Evolutionary conservation across 2,888 invertebrate species (phyloP).

Genomic region (Drosophila paramelanica): DNA sequence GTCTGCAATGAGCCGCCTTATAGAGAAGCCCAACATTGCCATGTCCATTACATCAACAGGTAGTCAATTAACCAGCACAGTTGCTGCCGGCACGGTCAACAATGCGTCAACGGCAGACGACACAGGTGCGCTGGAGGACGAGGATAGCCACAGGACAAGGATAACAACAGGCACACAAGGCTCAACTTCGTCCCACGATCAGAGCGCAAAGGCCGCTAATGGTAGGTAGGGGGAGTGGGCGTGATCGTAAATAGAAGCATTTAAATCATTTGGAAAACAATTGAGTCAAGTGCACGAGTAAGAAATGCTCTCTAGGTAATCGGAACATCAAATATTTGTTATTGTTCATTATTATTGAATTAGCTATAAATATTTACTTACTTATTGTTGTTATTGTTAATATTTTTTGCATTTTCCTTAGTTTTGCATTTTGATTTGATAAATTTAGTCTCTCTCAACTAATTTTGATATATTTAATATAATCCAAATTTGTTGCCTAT

Average conservation of each 20-base stretch:
- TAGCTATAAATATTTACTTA: too few relatives aligned
- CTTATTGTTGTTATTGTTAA: too few relatives aligned
- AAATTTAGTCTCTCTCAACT: too few relatives aligned
- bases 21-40: constrained; percentile 84
- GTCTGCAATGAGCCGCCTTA: constrained; percentile 84
- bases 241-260: neutral
- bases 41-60: constrained; percentile 83
- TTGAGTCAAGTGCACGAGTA: neutral
- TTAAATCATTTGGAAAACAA: neutral
- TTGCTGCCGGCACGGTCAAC: constrained; percentile 26
- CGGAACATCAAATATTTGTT: neutral
- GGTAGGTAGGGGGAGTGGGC: constrained; percentile 21
- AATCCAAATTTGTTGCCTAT: too few relatives aligned
- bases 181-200: constrained; percentile 3
- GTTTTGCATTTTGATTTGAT: too few relatives aligned
- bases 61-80: constrained; percentile 71
- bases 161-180: constrained; percentile 1
- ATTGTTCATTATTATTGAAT: neutral
- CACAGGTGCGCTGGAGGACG: constrained; percentile 47
- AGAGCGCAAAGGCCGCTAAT: constrained; percentile 21
- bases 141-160: constrained; percentile 32
- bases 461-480: too few relatives aligned
- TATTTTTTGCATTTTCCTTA: too few relatives aligned
- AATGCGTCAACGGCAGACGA: constrained; percentile 37
- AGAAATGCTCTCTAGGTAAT: neutral